Evolutionary conservation across 1,140 invertebrate species (phyloP), one percentile per base, ranked within the genome.

Genomic region (Neodiprion pinetum): DNA sequence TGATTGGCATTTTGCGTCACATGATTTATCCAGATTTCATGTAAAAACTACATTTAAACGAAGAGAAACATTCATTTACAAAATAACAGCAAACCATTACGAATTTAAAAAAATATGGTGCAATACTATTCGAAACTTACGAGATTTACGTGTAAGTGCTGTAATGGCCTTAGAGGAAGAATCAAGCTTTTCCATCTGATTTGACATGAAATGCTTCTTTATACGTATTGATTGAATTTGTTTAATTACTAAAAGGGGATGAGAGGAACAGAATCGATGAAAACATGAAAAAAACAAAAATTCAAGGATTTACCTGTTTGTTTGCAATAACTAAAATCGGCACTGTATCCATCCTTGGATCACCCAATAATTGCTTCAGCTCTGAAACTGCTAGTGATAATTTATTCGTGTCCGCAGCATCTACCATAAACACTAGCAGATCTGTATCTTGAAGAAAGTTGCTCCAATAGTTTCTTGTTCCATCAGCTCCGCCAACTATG

Each of bases 391-490:
- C 84, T 23, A 78, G 23, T n/a, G 86, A 74, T 67, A 89, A 75
- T 76, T 81, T 86, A 70, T 82, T 77, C 40, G 78, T 71, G 75
- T 88, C 83, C 9, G 84, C 77, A 9, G 88, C 81, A 83, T 90
- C 90, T 70, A 90, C 86, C 77, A 90, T 85, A 82, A 87, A 90
- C 12, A 90, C 78, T 48, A 90, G 76, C 7, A 90, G 77, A 79
- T 90, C 88, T 61, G 88, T 88, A 67, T 90, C 89, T 78, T 89
- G 87, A 28, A 90, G 77, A 76, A 90, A 90, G 73, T 88, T 89
- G 23, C 75, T 79, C 89, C 89, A 90, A 76, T 89, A 87, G 71
- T 81, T 82, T 76, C 85, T 81, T 21, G 84, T 81, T 14, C 82
- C 84, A 72, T 86, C 83, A 11, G 84, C 75, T 65, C 88, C 89